These are phyloP conservation scores for Styela plicata DNA, from an alignment of 23 tunicate genomes.

Conservation along the genomic window DNA sequence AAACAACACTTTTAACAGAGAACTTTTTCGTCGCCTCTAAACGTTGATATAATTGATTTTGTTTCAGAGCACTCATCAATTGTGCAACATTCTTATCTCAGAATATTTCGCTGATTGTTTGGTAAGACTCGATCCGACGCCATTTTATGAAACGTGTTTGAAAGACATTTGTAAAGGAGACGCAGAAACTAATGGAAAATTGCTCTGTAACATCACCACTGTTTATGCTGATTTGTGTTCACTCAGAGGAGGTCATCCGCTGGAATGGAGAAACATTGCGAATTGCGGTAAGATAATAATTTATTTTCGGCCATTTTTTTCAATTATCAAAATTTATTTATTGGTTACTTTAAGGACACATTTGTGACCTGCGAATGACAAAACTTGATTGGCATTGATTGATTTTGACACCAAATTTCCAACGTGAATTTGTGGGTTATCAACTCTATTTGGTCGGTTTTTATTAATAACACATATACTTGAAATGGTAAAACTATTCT, in stretches of 20 bases:
- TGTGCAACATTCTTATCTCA: conserved; percentile 33
- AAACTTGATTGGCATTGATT: too few relatives aligned
- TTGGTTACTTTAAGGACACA: too few relatives aligned
- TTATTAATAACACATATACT: too few relatives aligned
- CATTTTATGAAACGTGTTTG: conserved; percentile 23
- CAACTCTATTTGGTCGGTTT: too few relatives aligned
- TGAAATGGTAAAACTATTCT: too few relatives aligned
- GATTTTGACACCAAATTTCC: too few relatives aligned
- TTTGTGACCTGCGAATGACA: too few relatives aligned
- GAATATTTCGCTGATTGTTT: conserved; percentile 29
- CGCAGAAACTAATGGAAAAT: conserved; percentile 12
- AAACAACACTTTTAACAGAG: too few relatives aligned
- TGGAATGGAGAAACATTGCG: conserved; percentile 25
- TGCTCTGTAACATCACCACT: conserved; percentile 33
- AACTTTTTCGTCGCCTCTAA: too few relatives aligned
- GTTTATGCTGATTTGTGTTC: conserved; percentile 39
- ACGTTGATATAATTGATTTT: too few relatives aligned
- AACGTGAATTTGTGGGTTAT: too few relatives aligned
- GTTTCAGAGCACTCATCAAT: conserved; percentile 19
- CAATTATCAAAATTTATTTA: too few relatives aligned
- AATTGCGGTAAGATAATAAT: conserved; percentile 20
- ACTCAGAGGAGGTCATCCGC: not conserved
- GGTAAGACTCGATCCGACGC: conserved; percentile 15
- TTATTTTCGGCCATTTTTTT: not conserved
- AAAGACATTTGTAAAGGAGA: conserved; percentile 39